Base-by-base conservation (phyloP, 1,140 invertebrate genomes). In the Xylocopa sonorina region DNA sequence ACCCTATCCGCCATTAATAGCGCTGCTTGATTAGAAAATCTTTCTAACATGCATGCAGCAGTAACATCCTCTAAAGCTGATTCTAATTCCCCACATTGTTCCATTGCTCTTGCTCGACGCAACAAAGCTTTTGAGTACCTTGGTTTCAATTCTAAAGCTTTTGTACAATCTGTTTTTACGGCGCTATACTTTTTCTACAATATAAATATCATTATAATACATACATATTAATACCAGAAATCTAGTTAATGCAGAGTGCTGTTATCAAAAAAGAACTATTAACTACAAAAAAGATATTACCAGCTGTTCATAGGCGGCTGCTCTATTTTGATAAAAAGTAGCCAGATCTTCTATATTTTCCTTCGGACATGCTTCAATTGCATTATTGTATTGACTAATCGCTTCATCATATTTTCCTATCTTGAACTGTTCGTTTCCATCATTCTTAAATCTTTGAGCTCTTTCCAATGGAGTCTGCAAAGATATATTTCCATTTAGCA, bases 321-420 rank as follows among this genome's bases (percentile, higher is more conserved):
- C 98, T 89, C 98, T 95, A 89, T 99, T 99, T 92, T 99, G 98
- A 92, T 98, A 99, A 91, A 98, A 98, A 18, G 97, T 98, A 6
- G 98, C 95, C 57, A 99, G 91, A 82, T 97, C 96, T 4, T 95
- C 93, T 43, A 93, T 93, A 85, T 96, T 95, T 53, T 97, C 95
- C 14, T 92, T 87, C 2, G 98, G 97, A 90, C 98, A 99, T 16
- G 95, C 93, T 83, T 96, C 94, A 77, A 99, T 98, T 0, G 98
- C 98, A 93, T 96, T 95, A 83, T 97, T 97, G 88, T 99, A 99
- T 79, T 95, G 95, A 58, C 94, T 92, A 67, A 99, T 97, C 16
- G 98, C 98, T 89, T 98, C 96, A 83, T 97, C 96, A 90, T 96
- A 99, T 89, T 97, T 96, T 43, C 96, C 96, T 71, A 94, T 95